phyloP scores from a whole-genome alignment of 2,113 vertebrate species.

The Piaya cayana region DNA sequence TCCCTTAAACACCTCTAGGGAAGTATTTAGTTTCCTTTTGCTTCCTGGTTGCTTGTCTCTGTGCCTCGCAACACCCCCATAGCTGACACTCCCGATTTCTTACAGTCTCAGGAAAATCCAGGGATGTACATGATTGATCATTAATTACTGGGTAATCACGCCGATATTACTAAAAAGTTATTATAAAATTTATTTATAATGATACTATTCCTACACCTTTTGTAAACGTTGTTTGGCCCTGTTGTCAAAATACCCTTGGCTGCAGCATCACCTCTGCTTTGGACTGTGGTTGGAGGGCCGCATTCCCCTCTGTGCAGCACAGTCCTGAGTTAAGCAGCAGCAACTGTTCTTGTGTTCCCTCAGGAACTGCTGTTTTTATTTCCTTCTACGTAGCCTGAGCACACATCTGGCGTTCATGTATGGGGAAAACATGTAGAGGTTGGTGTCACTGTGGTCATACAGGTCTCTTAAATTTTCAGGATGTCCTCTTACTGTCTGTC shows the following conservation, averaged over 20 bases:
- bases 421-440: neutral
- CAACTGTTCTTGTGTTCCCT: neutral
- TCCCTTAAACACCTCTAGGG: too few relatives aligned
- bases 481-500: neutral
- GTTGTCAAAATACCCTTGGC: neutral
- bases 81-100: neutral
- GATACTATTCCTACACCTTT: neutral
- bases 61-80: neutral
- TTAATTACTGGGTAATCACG: neutral
- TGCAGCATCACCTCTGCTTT: neutral
- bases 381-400: neutral
- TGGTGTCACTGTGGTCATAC: neutral
- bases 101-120: neutral
- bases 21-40: neutral
- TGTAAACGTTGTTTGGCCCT: neutral
- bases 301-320: neutral
- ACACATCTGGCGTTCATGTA: fast-evolving
- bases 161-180: neutral
- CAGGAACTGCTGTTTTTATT: neutral
- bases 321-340: neutral
- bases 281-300: neutral
- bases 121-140: neutral
- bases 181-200: neutral
- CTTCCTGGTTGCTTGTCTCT: neutral
- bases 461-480: neutral